Conservation (phyloP, 64 coral and sea anemone species). For the Dendrophyllia cribrosa region DNA sequence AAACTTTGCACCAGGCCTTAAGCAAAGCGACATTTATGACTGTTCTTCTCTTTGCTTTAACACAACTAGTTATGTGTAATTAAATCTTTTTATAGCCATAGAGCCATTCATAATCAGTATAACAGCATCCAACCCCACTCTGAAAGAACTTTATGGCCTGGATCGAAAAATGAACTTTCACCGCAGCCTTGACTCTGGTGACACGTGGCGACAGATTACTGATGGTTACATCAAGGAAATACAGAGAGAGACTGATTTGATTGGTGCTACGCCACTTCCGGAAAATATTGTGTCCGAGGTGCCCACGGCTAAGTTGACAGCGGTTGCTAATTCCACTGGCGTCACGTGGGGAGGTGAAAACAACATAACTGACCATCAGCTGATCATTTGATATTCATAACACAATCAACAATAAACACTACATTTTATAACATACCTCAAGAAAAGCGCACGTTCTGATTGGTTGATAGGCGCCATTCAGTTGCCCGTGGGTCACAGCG, state of each 20-base stretch:
- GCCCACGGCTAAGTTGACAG: slow-evolving; percentile 46
- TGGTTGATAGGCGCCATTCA: too few species aligned
- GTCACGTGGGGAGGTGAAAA: slow-evolving; percentile 62
- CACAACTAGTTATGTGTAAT: background rate
- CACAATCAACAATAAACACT: too few species aligned
- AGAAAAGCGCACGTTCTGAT: too few species aligned
- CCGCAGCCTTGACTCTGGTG: slow-evolving; percentile 58
- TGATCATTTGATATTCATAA: too few species aligned
- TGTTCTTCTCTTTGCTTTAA: background rate
- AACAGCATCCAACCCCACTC: slow-evolving; percentile 3
- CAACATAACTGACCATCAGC: too few species aligned
- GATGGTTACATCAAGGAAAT: slow-evolving; percentile 15
- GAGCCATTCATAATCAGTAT: slow-evolving; percentile 47
- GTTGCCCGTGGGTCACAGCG: too few species aligned
- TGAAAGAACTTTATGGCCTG: slow-evolving; percentile 54
- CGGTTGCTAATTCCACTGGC: slow-evolving; percentile 21
- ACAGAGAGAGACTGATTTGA: background rate
- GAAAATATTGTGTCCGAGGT: slow-evolving; percentile 55
- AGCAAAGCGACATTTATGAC: too few species aligned
- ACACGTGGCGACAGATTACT: slow-evolving; percentile 68
- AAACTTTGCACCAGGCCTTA: too few species aligned
- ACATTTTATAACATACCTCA: too few species aligned
- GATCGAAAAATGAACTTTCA: slow-evolving; percentile 70
- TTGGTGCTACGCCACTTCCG: slow-evolving; percentile 28
- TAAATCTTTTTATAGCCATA: slow-evolving; percentile 26